Percentiles rank a stretch among this genome's conserved stretches.
phyloP scores from a whole-genome alignment of 1,140 invertebrate genomes.

The Agrilus planipennis region DNA sequence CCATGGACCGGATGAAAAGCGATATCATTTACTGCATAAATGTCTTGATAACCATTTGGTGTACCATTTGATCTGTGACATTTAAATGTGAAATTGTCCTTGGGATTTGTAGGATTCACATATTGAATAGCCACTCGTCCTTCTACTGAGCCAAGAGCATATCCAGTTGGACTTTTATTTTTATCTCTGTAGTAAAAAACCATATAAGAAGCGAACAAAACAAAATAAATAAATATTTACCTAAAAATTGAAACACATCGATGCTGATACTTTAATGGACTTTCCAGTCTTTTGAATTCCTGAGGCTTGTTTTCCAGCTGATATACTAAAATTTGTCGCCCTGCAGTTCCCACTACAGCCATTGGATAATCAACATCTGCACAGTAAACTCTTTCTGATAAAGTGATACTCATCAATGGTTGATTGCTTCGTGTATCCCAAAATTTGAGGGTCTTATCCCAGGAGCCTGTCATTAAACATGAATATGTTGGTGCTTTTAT shows the following conservation, averaged over 20 bases:
- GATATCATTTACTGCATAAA: conserved; percentile 87
- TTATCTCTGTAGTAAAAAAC: conserved; percentile 35
- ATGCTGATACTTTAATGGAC: conserved; percentile 91
- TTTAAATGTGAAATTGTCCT: conserved; percentile 99
- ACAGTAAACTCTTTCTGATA: conserved; percentile 93
- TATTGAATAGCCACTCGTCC: conserved; percentile 95
- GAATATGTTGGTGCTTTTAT: conserved; percentile 90
- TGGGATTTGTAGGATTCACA: conserved; percentile 82
- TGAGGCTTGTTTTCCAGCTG: conserved; percentile 87
- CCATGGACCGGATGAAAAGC: conserved; percentile 96
- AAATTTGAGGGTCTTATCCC: conserved; percentile 98
- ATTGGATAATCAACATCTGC: conserved; percentile 97
- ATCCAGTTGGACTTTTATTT: conserved; percentile 58
- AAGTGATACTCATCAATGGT: conserved; percentile 78
- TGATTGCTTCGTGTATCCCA: conserved; percentile 90
- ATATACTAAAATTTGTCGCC: conserved; percentile 83
- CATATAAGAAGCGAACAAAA: not conserved
- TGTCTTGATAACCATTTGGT: conserved; percentile 64
- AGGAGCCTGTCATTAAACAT: conserved; percentile 97
- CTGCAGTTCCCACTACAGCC: conserved; percentile 93
- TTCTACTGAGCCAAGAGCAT: conserved; percentile 91
- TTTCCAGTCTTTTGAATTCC: conserved; percentile 90
- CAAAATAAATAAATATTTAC: conserved; percentile 36
- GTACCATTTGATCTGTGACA: conserved; percentile 91
- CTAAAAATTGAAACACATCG: conserved; percentile 90